These are phyloP conservation scores for Orthosia incerta DNA, from an alignment of 2,888 invertebrate genomes.

Conservation along the genomic window DNA sequence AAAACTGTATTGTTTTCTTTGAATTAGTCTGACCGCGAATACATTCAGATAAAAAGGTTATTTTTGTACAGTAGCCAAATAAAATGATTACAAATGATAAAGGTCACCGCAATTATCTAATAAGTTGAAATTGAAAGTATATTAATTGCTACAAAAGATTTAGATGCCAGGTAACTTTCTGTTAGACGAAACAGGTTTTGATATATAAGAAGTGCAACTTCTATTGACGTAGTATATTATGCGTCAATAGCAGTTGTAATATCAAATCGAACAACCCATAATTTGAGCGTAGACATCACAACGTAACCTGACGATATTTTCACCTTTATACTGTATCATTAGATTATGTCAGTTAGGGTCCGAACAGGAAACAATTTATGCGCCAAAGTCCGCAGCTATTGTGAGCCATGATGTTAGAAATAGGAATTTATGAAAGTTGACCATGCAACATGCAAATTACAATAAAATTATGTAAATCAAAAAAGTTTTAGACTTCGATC, in stretches of 20 bases:
- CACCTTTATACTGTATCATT: constrained; percentile 57
- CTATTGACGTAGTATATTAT: neutral
- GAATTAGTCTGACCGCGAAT: neutral
- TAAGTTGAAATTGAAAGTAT: constrained; percentile 14
- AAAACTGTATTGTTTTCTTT: constrained; percentile 16
- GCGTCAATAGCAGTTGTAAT: constrained; percentile 2
- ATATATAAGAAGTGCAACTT: neutral
- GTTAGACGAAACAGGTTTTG: constrained; percentile 10
- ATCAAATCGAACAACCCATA: constrained; percentile 44
- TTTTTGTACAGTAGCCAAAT: neutral
- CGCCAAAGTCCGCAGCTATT: constrained; percentile 42
- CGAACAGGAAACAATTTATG: constrained; percentile 58
- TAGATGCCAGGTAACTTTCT: constrained; percentile 2
- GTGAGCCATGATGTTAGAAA: constrained; percentile 32
- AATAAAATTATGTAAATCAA: constrained; percentile 41
- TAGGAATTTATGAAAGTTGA: constrained; percentile 58
- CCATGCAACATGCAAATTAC: constrained; percentile 46
- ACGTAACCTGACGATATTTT: constrained; percentile 51
- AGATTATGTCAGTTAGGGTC: constrained; percentile 58
- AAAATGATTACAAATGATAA: neutral
- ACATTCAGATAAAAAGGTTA: constrained; percentile 8
- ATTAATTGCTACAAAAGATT: neutral
- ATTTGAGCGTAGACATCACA: constrained; percentile 42
- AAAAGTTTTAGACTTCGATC: constrained; percentile 13
- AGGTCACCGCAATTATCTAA: neutral